Evolutionary conservation across 2,113 vertebrate genomes (phyloP).

Genomic region (Lipophrys pholis): DNA sequence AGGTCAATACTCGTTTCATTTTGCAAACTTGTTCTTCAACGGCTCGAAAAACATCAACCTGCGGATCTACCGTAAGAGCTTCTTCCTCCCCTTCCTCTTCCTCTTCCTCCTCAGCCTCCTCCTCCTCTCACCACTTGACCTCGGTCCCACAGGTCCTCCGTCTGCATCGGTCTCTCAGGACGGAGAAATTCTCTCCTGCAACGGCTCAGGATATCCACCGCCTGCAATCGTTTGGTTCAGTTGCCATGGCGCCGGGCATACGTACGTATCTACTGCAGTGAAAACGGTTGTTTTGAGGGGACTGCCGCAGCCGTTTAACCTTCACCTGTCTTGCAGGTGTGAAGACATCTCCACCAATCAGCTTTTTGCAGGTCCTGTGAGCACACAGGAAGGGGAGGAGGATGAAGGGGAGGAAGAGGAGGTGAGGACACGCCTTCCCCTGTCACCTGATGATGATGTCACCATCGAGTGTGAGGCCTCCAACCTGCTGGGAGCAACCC

Average conservation of each 20-base stretch:
- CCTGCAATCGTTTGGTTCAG: conserved; percentile 86
- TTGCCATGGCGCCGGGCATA: conserved; percentile 68
- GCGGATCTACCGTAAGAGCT: conserved; percentile 84
- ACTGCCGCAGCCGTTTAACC: background rate
- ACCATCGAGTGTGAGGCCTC: conserved; percentile 85
- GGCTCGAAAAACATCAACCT: conserved; percentile 80
- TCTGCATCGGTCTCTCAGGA: conserved; percentile 33
- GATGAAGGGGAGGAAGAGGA: conserved; percentile 63
- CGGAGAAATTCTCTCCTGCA: conserved; percentile 77
- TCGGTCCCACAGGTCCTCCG: conserved; percentile 66
- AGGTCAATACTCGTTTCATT: conserved; percentile 86
- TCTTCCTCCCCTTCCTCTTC: background rate
- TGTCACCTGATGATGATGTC: conserved; percentile 63
- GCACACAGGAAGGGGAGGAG: conserved; percentile 22
- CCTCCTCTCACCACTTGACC: too few relatives aligned
- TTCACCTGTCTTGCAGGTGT: conserved; percentile 77
- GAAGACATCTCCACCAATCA: conserved; percentile 9
- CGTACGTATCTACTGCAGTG: conserved; percentile 67
- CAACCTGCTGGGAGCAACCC: conserved; percentile 80
- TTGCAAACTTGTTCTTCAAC: conserved; percentile 73
- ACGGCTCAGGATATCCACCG: conserved; percentile 83
- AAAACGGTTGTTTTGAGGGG: too few relatives aligned
- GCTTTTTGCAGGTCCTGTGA: background rate
- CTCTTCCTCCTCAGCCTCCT: background rate
- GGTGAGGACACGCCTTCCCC: conserved; percentile 67